Base-by-base conservation (phyloP, 2,888 invertebrate species). In the Chrysodeixis includens region DNA sequence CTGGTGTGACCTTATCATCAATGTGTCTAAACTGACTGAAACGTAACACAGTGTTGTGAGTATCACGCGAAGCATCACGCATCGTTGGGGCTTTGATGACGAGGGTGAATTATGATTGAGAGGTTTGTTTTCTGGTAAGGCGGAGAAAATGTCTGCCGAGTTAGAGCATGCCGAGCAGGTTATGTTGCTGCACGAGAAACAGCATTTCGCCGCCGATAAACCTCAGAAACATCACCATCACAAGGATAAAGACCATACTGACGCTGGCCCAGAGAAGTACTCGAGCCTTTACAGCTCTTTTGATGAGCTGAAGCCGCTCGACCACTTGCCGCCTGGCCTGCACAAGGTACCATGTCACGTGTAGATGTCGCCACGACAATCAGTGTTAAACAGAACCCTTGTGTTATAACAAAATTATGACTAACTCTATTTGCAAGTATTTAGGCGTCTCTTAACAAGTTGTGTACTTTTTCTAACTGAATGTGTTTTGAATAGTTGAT, bases 151-250 rank as follows among this genome's bases (percentile, higher is more conserved):
- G 93, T 89, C 94, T 88, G 93, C 90, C 86, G 94, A 94, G 87
- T 92, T 95, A 94, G 93, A 88, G 88, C 94, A 93, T 89, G 94
- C 94, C 56, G 94, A 94, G 91, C 93, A 95, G 93, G 93, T 94
- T 92, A 94, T 95, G 94, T 92, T 90, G 91, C 92, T 89, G 88
- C 94, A 95, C 84, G 94, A 94, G 84, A 93, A 93, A 89, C 89
- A 90, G 76, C 84, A 93, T 89, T 92, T 92, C 87, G 88, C 89
- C 77, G 90, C 86, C 62, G 91, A 90, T 88, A 93, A 93, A 85
- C 88, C 88, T 44, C 58, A 73, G 53, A 79, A 81, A 73, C 75
- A 72, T 53, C 88, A 84, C 66, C 88, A 90, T 62, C 85, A 84
- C 68, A 88, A 88, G 79, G 88, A 91, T 61, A 91, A 89, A 82